phyloP scores from a whole-genome alignment of 1,140 invertebrate genomes.

The Drosophila azteca region DNA sequence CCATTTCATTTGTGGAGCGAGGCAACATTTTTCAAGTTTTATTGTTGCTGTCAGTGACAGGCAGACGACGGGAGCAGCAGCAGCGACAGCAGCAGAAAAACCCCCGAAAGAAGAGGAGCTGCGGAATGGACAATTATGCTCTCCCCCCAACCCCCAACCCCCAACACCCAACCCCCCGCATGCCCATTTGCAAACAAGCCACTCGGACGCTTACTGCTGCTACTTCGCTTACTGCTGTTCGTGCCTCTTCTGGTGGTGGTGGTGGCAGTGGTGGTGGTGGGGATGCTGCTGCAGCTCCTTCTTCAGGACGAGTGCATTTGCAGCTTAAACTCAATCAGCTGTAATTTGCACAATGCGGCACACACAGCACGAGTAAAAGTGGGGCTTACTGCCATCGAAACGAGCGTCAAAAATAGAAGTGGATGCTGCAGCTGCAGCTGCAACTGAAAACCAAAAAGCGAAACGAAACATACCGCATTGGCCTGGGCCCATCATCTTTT shows the following conservation, averaged over 20 bases:
- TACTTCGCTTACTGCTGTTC: background rate
- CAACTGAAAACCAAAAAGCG: slow-evolving; percentile 13
- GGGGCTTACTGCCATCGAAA: slow-evolving; percentile 48
- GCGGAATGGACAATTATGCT: slow-evolving; percentile 64
- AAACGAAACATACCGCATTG: background rate
- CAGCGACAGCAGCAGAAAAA: background rate
- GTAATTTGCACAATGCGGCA: slow-evolving; percentile 68
- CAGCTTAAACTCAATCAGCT: slow-evolving; percentile 70
- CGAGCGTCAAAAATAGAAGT: slow-evolving; percentile 13
- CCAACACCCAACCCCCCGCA: too few relatives aligned
- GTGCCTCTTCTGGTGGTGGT: background rate
- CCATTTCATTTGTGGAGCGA: slow-evolving; percentile 67
- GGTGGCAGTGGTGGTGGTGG: background rate
- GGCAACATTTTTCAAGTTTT: slow-evolving; percentile 75
- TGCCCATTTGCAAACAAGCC: slow-evolving; percentile 74
- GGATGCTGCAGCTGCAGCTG: slow-evolving; percentile 8
- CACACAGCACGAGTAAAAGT: slow-evolving; percentile 20
- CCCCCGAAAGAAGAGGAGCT: slow-evolving; percentile 5
- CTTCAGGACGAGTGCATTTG: slow-evolving; percentile 40
- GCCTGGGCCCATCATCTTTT: slow-evolving; percentile 44
- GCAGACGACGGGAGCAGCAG: background rate
- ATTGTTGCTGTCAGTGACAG: slow-evolving; percentile 72
- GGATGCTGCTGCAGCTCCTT: slow-evolving; percentile 4
- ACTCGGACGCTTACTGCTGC: slow-evolving; percentile 46
- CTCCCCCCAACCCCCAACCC: too few relatives aligned